Conservation (phyloP, 2,888 invertebrate genomes). For the Trachelus iudaicus region DNA sequence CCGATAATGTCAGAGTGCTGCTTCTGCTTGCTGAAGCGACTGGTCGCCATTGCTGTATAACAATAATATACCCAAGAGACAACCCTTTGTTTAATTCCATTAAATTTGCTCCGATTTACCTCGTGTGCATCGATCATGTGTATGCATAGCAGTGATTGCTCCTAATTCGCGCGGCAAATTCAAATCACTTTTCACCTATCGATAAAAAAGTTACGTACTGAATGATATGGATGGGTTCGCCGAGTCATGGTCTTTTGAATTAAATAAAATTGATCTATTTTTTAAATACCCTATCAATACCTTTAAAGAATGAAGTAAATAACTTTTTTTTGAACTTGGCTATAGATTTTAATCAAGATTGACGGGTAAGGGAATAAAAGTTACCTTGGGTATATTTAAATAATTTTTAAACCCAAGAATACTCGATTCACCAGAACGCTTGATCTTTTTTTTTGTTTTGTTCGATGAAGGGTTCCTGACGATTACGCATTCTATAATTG, state of each 20-base stretch:
- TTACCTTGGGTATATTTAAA: too few relatives aligned
- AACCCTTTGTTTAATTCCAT: neutral
- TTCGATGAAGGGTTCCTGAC: neutral
- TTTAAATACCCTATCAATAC: neutral
- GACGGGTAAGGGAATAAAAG: too few relatives aligned
- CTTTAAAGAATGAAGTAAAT: too few relatives aligned
- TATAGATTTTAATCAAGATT: too few relatives aligned
- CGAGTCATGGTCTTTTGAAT: neutral
- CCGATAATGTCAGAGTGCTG: conserved; percentile 16
- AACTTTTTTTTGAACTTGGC: too few relatives aligned
- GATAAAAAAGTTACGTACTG: neutral
- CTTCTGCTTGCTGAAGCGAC: neutral
- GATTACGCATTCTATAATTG: conserved; percentile 6
- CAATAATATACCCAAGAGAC: neutral
- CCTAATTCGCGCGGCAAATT: neutral
- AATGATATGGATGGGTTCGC: neutral
- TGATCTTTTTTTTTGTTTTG: neutral
- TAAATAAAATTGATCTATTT: neutral
- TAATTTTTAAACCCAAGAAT: too few relatives aligned
- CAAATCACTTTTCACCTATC: neutral
- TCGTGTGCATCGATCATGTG: neutral
- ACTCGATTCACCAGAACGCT: neutral
- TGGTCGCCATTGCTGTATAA: neutral
- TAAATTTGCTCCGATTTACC: neutral
- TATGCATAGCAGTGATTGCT: neutral